Base-by-base conservation (phyloP, 2,888 invertebrate species). In the Ophion ellenae region DNA sequence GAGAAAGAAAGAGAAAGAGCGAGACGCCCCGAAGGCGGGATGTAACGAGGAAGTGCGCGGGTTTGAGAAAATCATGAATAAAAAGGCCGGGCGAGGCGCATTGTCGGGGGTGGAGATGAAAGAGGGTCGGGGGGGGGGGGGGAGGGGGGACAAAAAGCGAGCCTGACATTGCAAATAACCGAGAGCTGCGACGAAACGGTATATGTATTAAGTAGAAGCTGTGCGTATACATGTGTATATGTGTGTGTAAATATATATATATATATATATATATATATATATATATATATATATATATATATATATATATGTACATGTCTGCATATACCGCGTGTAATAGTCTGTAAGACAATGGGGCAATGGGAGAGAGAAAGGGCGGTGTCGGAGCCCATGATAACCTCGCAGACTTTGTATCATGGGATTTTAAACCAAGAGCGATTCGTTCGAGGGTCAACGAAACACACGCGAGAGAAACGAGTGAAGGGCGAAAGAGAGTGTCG, bases 1-100 rank as follows among this genome's bases (percentile, higher is more conserved):
- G 64, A 76, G 36, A 61, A 47, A 80, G 14, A 66, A 17, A 53
- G 64, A 73, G 47, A 24, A 53, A 28, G 40, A 20, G 2, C 20
- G 57, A 61, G 61, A 80, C 63, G 71, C 77, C 75, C 73, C 81
- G 74, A 71, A 74, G 78, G 83, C 79, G 81, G 85, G 81, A 86
- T 87, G 84, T 87, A 88, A 87, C 81, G 78, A 86, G 86, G 87
- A 86, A 86, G 83, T 83, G 84, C 74, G 81, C 81, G 76, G 79
- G 83, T 82, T 84, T 86, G 82, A 87, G 87, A 84, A 87, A 87
- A 87, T 88, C 86, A 86, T 87, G 84, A 86, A 86, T 86, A 87
- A 87, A 87, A 86, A 88, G 87, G 88, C 86, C 83, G 83, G 83
- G 69, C 71, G 80, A 28, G 74, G 71, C 77, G 69, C 57, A 57